phyloP scores from a whole-genome alignment of 2,797 vertebrate species.

The Lacerta bilineata region DNA sequence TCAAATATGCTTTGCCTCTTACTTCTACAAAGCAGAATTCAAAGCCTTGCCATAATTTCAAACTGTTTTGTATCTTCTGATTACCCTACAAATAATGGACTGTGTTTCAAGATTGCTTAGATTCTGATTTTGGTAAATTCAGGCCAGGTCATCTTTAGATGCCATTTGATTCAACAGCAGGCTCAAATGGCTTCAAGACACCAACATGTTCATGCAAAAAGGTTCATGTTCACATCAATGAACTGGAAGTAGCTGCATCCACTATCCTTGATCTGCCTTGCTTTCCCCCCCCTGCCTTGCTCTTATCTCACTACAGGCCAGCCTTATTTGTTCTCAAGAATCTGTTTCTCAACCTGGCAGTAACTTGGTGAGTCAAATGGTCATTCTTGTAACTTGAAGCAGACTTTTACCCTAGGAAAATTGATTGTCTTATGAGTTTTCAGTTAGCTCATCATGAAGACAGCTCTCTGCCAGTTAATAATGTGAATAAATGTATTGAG shows the following conservation, averaged over 20 bases:
- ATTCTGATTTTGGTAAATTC: not conserved
- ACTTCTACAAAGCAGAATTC: slow-evolving; percentile 84
- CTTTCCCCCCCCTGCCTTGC: no score
- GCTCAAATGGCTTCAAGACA: not conserved
- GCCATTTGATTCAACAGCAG: not conserved
- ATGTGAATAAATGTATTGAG: not conserved
- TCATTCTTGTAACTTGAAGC: no score
- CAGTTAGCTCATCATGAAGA: slow-evolving; percentile 2
- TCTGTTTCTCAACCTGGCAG: not conserved
- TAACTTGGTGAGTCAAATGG: not conserved
- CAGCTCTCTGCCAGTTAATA: not conserved
- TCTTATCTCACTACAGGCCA: not conserved
- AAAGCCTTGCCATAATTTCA: slow-evolving; percentile 80
- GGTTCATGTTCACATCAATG: not conserved
- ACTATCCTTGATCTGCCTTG: not conserved
- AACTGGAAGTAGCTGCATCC: no score
- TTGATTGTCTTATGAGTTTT: not conserved
- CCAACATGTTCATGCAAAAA: not conserved
- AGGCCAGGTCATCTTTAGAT: not conserved
- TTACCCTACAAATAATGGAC: not conserved
- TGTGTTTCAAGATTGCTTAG: not conserved
- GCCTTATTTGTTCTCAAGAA: not conserved
- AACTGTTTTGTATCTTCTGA: not conserved
- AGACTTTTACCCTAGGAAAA: not conserved
- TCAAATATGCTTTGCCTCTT: slow-evolving; percentile 61